Evolutionary conservation across 2,113 vertebrate species (phyloP).

Genomic region (Nipponia nippon): DNA sequence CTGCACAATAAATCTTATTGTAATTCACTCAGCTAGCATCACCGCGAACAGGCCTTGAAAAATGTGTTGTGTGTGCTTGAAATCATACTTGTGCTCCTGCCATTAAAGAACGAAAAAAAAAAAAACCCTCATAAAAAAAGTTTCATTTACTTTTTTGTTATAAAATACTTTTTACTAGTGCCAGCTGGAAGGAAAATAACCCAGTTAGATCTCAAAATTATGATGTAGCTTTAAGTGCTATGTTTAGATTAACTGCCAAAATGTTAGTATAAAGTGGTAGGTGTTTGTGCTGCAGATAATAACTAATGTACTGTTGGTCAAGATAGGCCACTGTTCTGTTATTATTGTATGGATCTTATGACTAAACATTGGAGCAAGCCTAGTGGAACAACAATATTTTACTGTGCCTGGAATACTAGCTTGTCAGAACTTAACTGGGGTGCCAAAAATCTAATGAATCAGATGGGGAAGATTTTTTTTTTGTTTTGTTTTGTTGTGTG

Average conservation of each 20-base stretch:
- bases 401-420: conserved; percentile 77
- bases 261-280: conserved; percentile 92
- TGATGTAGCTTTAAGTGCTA: conserved; percentile 89
- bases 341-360: conserved; percentile 84
- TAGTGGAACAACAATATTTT: conserved; percentile 86
- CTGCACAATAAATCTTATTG: conserved; percentile 79
- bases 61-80: conserved; percentile 68
- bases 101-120: conserved; percentile 62
- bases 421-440: conserved; percentile 73
- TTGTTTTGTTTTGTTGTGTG: conserved; percentile 57
- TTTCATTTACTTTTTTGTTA: conserved; percentile 79
- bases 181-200: conserved; percentile 75
- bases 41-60: conserved; percentile 65
- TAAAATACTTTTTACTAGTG: conserved; percentile 70
- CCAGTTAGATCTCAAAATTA: conserved; percentile 80
- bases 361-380: conserved; percentile 81
- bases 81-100: conserved; percentile 71
- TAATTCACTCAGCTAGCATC: conserved; percentile 78
- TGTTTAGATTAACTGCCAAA: conserved; percentile 92
- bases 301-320: conserved; percentile 88
- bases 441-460: conserved; percentile 83
- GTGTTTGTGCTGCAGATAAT: conserved; percentile 91
- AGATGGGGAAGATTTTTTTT: conserved; percentile 68
- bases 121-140: conserved; percentile 33
- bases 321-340: conserved; percentile 81